phyloP scores from a whole-genome alignment of 2,888 invertebrate species.

The Schizotus pectinicornis region DNA sequence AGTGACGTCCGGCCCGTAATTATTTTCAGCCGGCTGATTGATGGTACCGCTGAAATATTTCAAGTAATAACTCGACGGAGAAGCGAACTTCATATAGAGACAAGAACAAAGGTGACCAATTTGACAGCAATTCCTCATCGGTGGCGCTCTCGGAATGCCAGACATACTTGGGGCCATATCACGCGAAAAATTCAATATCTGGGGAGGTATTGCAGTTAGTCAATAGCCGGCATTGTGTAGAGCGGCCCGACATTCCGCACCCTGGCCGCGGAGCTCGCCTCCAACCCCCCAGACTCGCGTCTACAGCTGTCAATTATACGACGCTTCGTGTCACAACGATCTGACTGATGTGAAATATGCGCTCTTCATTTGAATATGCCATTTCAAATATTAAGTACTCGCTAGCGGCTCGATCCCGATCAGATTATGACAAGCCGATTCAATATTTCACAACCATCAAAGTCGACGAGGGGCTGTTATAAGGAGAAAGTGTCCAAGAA shows the following conservation, averaged over 20 bases:
- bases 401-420: conserved; percentile 13
- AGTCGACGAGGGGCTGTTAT: background rate
- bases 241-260: conserved; percentile 39
- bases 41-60: conserved; percentile 4
- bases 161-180: conserved; percentile 51
- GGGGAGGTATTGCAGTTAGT: conserved; percentile 51
- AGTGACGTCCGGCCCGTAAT: too few relatives aligned
- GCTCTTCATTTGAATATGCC: conserved; percentile 52
- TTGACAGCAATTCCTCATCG: conserved; percentile 56
- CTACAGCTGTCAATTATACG: conserved; percentile 55
- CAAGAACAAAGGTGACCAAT: conserved; percentile 51
- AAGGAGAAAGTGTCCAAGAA: too few relatives aligned
- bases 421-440: conserved; percentile 18
- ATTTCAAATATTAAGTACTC: conserved; percentile 45
- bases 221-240: conserved; percentile 52
- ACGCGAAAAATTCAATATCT: conserved; percentile 58
- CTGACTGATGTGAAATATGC: conserved; percentile 52
- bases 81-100: conserved; percentile 22
- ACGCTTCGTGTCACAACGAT: conserved; percentile 49
- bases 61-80: conserved; percentile 15
- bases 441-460: background rate
- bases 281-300: conserved; percentile 35
- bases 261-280: conserved; percentile 24
- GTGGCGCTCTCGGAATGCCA: conserved; percentile 49
- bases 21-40: too few relatives aligned